phyloP scores from a whole-genome alignment of 2,113 vertebrate species.

The Holacanthus passer region DNA sequence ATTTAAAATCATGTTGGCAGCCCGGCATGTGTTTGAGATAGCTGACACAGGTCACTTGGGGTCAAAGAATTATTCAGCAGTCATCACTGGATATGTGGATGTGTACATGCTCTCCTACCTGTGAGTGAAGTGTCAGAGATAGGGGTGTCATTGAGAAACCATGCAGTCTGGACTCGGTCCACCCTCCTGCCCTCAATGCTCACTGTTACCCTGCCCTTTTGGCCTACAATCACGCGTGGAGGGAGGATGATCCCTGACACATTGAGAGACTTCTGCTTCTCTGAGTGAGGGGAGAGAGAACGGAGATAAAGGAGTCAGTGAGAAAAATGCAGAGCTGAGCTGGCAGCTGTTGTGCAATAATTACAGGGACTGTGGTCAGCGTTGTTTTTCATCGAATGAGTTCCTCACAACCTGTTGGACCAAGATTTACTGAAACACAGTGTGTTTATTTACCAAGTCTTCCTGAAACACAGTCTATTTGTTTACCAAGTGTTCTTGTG shows the following conservation, averaged over 20 bases:
- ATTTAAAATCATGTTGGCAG: neutral
- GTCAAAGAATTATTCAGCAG: neutral
- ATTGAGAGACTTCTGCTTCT: conserved; percentile 84
- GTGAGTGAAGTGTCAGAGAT: conserved; percentile 79
- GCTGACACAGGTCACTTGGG: neutral
- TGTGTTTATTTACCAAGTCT: too few species aligned
- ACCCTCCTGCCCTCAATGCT: conserved; percentile 84
- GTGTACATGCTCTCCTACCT: conserved; percentile 53
- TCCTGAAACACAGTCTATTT: too few species aligned
- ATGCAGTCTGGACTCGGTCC: conserved; percentile 80
- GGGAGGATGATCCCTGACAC: conserved; percentile 85
- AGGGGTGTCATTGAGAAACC: conserved; percentile 83
- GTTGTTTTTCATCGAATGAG: neutral
- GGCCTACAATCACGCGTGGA: conserved; percentile 79
- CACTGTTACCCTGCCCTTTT: conserved; percentile 82
- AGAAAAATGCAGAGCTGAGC: rapidly evolving
- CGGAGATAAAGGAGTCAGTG: neutral
- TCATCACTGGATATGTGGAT: neutral
- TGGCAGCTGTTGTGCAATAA: neutral
- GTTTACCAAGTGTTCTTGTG: too few species aligned
- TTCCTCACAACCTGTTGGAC: too few species aligned
- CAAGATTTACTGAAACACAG: neutral
- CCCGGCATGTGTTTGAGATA: neutral
- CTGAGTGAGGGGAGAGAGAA: conserved; percentile 48
- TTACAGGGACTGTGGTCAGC: neutral